Conservation (phyloP, 2,797 vertebrate genomes). For the Muscicapa striata region DNA sequence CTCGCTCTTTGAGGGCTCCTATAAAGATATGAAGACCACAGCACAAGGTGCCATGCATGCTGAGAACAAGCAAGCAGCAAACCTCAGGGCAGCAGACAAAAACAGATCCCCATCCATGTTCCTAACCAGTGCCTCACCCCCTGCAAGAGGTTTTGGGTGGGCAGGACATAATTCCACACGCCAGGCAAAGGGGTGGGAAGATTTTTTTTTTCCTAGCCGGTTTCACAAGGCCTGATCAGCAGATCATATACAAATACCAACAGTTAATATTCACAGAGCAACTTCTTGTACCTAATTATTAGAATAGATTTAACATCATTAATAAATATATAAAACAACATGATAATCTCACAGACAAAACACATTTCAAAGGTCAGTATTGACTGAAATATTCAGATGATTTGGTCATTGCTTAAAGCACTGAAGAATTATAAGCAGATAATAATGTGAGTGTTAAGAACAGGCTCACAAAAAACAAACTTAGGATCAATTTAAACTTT, state of each 20-base stretch:
- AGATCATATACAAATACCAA: slow-evolving; percentile 2
- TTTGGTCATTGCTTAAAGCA: neutral
- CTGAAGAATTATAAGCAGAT: neutral
- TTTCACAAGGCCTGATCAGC: slow-evolving; percentile 28
- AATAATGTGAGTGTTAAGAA: neutral
- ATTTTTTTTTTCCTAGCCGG: neutral
- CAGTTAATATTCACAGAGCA: slow-evolving; percentile 1
- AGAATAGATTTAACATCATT: slow-evolving; percentile 27
- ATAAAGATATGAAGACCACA: neutral
- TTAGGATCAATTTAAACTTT: neutral
- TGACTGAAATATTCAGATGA: neutral
- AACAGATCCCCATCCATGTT: neutral
- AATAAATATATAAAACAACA: slow-evolving; percentile 64
- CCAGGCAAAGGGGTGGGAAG: neutral
- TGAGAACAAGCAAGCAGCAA: slow-evolving; percentile 22
- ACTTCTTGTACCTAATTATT: neutral
- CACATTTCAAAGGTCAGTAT: neutral
- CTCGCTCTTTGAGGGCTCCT: neutral
- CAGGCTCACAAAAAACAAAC: slow-evolving; percentile 6
- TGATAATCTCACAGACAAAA: slow-evolving; percentile 41
- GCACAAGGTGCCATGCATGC: neutral
- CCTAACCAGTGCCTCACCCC: neutral
- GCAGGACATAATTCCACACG: neutral
- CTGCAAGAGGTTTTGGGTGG: neutral
- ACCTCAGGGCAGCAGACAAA: slow-evolving; percentile 25